phyloP scores from a whole-genome alignment of 2,888 invertebrate species.

The Ormia ochracea region DNA sequence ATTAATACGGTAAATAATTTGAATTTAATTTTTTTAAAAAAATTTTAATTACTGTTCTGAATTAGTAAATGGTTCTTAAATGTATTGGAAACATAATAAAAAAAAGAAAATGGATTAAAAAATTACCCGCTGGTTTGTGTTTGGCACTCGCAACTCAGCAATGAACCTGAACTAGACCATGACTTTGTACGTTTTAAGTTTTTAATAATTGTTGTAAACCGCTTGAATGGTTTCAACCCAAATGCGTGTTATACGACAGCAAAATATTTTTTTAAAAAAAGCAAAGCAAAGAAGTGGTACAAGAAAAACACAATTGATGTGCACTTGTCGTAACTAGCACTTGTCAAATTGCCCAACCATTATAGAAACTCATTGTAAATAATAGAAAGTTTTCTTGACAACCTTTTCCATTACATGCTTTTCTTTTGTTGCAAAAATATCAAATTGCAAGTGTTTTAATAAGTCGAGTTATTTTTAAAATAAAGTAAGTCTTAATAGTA shows the following conservation, averaged over 20 bases:
- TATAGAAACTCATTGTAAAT: conserved; percentile 26
- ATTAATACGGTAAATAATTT: conserved; percentile 30
- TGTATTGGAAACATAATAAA: not conserved
- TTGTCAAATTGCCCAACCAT: conserved; percentile 51
- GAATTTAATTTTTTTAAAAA: conserved; percentile 3
- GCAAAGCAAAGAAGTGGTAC: conserved; percentile 12
- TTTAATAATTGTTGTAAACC: conserved; percentile 43
- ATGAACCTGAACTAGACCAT: conserved; percentile 63
- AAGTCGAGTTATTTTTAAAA: not conserved
- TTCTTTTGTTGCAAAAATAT: not conserved
- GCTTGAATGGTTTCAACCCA: conserved; percentile 56
- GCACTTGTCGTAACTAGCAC: conserved; percentile 44
- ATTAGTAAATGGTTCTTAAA: conserved; percentile 1
- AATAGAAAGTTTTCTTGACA: conserved; percentile 57
- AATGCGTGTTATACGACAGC: conserved; percentile 49
- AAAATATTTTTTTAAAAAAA: conserved; percentile 22
- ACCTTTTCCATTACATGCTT: not conserved
- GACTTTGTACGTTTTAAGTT: conserved; percentile 71
- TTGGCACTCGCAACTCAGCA: conserved; percentile 26
- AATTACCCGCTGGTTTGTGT: conserved; percentile 5
- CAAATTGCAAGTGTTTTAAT: not conserved
- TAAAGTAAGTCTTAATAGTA: too few species aligned
- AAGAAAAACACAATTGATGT: conserved; percentile 16
- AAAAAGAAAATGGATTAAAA: not conserved
- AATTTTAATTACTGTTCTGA: not conserved